A percentile compares a stretch with the other conserved stretches of the same genome.
These are phyloP conservation scores for Planococcus citri DNA, from an alignment of 1,140 invertebrate genomes.

Conservation along the genomic window DNA sequence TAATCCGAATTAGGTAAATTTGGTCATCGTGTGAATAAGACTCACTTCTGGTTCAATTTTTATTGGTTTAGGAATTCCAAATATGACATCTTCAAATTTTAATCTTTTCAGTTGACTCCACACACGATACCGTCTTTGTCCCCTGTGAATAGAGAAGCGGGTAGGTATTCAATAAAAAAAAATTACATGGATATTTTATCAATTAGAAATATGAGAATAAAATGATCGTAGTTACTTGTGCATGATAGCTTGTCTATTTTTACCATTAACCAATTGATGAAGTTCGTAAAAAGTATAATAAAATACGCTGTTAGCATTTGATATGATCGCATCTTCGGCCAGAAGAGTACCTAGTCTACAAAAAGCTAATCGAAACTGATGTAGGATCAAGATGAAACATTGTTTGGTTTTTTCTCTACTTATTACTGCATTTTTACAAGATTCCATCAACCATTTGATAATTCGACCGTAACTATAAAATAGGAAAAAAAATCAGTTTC, in stretches of 20 bases:
- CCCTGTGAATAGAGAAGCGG: not conserved
- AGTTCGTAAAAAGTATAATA: not conserved
- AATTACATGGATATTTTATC: not conserved
- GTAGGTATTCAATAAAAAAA: too few relatives aligned
- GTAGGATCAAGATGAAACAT: not conserved
- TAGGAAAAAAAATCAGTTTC: too few relatives aligned
- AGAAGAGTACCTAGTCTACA: not conserved
- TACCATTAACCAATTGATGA: not conserved
- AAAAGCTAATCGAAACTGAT: not conserved
- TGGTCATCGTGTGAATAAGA: not conserved
- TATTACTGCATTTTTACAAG: not conserved
- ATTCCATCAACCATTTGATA: not conserved
- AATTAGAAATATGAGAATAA: not conserved
- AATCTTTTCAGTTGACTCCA: not conserved
- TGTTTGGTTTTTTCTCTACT: not conserved
- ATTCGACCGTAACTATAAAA: not conserved
- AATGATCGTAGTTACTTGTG: not conserved
- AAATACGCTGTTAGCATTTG: not conserved
- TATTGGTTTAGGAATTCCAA: not conserved
- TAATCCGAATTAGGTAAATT: too few relatives aligned
- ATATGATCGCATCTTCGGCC: not conserved
- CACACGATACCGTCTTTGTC: not conserved
- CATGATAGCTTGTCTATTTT: not conserved
- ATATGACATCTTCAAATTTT: conserved; percentile 3
- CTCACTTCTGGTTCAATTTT: not conserved